Conservation (phyloP, 2,797 vertebrate species). For the Sebastiscus tertius region DNA sequence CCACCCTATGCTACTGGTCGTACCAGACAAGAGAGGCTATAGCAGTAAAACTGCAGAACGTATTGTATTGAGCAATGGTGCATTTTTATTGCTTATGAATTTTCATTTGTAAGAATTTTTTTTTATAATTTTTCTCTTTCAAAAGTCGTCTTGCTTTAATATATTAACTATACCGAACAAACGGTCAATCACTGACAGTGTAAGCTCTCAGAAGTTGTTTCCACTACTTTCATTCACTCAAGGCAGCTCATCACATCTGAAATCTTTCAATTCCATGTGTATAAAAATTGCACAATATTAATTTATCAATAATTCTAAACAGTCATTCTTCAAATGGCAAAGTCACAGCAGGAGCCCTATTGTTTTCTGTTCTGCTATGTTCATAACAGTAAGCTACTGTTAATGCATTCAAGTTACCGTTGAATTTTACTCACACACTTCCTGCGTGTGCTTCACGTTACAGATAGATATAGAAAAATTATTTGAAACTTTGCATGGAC, state of each 20-base stretch:
- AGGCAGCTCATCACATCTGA: not conserved
- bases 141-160: not conserved
- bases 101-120: not conserved
- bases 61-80: not conserved
- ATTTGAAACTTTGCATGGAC: not conserved
- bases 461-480: not conserved
- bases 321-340: too few relatives aligned
- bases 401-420: not conserved
- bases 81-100: not conserved
- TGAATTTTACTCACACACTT: not conserved
- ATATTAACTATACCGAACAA: not conserved
- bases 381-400: not conserved
- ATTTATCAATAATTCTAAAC: too few relatives aligned
- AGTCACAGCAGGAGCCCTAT: not conserved
- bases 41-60: not conserved
- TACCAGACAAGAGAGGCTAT: not conserved
- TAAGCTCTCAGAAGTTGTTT: not conserved
- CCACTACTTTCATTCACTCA: not conserved
- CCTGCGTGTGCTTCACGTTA: not conserved
- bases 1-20: not conserved
- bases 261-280: not conserved
- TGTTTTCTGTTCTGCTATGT: not conserved
- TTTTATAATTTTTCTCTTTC: not conserved
- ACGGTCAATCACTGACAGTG: not conserved
- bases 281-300: too few relatives aligned